phyloP scores from a whole-genome alignment of 1,140 invertebrate genomes.

The Drosophila prosaltans region DNA sequence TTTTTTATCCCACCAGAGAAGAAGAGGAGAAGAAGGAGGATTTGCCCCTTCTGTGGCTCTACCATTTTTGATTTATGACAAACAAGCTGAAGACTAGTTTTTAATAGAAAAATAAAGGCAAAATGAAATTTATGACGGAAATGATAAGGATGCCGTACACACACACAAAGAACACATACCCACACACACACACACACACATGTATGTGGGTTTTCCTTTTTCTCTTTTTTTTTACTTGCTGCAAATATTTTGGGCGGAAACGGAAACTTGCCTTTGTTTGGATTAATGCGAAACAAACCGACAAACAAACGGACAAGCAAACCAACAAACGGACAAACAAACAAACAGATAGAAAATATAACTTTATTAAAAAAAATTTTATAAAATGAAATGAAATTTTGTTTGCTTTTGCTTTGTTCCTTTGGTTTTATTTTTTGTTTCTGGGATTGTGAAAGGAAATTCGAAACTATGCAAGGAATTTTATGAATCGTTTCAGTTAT shows the following conservation, averaged over 20 bases:
- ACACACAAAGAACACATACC: slow-evolving; percentile 19
- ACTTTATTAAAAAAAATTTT: slow-evolving; percentile 76
- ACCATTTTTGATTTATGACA: slow-evolving; percentile 67
- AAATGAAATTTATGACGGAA: slow-evolving; percentile 82
- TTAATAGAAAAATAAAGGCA: slow-evolving; percentile 78
- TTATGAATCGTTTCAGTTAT: slow-evolving; percentile 14
- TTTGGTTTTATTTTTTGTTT: slow-evolving; percentile 7
- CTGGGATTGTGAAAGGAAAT: slow-evolving; percentile 34
- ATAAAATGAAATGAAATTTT: slow-evolving; percentile 64
- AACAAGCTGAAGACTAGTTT: slow-evolving; percentile 57
- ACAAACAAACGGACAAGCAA: slow-evolving; percentile 37
- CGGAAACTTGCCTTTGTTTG: slow-evolving; percentile 73
- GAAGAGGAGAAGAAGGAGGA: not conserved
- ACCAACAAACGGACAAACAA: slow-evolving; percentile 43
- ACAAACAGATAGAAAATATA: slow-evolving; percentile 76
- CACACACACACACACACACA: slow-evolving; percentile 31
- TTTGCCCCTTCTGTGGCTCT: not conserved
- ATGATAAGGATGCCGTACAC: slow-evolving; percentile 69
- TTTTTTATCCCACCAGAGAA: slow-evolving; percentile 11
- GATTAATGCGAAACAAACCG: slow-evolving; percentile 48
- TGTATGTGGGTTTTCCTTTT: slow-evolving; percentile 62
- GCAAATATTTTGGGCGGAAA: slow-evolving; percentile 73
- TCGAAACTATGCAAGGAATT: slow-evolving; percentile 71
- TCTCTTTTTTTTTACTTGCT: slow-evolving; percentile 63
- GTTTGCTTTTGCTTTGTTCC: slow-evolving; percentile 24